Evolutionary conservation across 2,797 vertebrate genomes (phyloP).

Genomic region (Sebastes cheni): DNA sequence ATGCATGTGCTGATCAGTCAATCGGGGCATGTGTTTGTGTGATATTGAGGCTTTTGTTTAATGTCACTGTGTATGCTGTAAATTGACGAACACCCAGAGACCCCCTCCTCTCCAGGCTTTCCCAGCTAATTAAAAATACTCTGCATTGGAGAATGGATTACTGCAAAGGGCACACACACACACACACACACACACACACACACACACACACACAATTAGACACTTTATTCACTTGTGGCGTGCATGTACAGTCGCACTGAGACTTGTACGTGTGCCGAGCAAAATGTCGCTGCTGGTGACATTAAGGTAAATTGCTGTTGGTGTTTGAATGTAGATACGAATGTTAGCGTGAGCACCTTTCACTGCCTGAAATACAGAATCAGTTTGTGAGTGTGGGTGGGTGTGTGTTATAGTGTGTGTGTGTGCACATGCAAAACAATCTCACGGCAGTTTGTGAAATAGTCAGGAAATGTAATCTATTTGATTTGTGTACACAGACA

Average conservation of each 20-base stretch:
- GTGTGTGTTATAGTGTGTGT: not conserved
- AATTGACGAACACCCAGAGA: conserved; percentile 45
- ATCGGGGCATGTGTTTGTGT: not conserved
- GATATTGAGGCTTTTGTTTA: conserved; percentile 49
- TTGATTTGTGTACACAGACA: too few species aligned
- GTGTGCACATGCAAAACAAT: not conserved
- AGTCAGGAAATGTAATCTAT: too few species aligned
- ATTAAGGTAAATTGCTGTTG: conserved; percentile 47
- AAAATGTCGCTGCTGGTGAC: conserved; percentile 29
- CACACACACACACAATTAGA: conserved; percentile 12
- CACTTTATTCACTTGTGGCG: conserved; percentile 5
- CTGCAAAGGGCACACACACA: conserved; percentile 41
- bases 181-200: conserved; percentile 15
- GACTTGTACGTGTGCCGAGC: not conserved
- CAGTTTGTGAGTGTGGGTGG: not conserved
- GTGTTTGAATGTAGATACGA: conserved; percentile 35
- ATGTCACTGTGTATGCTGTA: conserved; percentile 59
- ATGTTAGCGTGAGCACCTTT: conserved; percentile 8
- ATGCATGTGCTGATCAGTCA: conserved; percentile 12
- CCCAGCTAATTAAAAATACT: conserved; percentile 66
- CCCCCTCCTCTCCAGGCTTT: conserved; percentile 17
- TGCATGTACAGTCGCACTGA: not conserved
- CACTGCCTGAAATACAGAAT: conserved; percentile 3
- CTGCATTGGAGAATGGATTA: conserved; percentile 62
- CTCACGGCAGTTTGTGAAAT: too few species aligned